A percentile compares a stretch with the other conserved stretches of the same genome.
phyloP scores from a whole-genome alignment of 2,113 vertebrate genomes.

The Setophaga petechia region DNA sequence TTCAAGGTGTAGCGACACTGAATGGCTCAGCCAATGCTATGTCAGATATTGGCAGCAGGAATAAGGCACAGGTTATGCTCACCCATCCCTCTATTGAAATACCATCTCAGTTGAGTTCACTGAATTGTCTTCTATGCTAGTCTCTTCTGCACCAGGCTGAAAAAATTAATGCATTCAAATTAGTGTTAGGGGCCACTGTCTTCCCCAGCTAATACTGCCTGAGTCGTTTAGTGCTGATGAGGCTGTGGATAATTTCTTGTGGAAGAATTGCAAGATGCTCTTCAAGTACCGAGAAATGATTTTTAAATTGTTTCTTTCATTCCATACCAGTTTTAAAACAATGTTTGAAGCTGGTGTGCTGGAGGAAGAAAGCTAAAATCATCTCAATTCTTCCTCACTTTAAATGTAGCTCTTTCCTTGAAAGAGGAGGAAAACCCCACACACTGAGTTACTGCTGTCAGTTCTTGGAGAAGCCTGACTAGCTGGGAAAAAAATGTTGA shows the following conservation, averaged over 20 bases:
- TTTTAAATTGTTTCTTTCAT: neutral
- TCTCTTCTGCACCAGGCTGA: neutral
- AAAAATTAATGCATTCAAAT: neutral
- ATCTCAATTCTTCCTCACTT: neutral
- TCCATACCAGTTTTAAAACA: neutral
- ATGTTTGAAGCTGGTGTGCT: neutral
- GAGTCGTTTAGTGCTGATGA: neutral
- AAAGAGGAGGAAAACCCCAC: neutral
- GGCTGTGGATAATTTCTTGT: neutral
- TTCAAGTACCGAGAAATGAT: neutral
- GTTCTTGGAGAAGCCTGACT: neutral
- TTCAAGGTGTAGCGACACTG: too few relatives aligned
- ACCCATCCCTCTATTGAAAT: neutral
- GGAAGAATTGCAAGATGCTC: neutral
- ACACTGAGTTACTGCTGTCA: neutral
- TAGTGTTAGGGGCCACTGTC: neutral
- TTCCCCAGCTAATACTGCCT: neutral
- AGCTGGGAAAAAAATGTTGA: neutral
- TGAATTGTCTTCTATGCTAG: neutral
- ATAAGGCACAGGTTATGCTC: neutral
- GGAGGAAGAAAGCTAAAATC: neutral
- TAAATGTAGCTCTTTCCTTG: neutral
- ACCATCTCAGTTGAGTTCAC: neutral
- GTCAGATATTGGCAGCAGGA: neutral
- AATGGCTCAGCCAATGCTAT: neutral